phyloP scores from a whole-genome alignment of 2,888 invertebrate genomes.

The Galeruca laticollis region DNA sequence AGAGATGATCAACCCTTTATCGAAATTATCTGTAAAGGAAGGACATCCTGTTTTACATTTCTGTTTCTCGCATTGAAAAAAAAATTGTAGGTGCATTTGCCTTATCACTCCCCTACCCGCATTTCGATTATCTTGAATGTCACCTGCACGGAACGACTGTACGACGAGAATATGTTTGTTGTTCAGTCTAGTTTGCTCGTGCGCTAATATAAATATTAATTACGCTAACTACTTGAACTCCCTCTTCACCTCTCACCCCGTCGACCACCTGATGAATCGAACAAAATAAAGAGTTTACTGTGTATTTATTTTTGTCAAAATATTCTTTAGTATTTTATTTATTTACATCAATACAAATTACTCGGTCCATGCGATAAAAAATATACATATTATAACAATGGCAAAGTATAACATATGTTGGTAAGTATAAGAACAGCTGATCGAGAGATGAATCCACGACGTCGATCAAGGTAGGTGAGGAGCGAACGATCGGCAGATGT shows the following conservation, averaged over 20 bases:
- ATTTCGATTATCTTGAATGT: conserved; percentile 27
- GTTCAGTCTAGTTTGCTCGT: conserved; percentile 16
- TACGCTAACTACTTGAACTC: background rate
- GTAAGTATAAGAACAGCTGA: conserved; percentile 59
- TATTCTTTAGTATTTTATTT: background rate
- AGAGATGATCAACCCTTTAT: conserved; percentile 23
- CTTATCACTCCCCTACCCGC: conserved; percentile 27
- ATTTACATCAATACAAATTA: conserved; percentile 5
- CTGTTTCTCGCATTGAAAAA: conserved; percentile 26
- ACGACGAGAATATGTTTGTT: background rate
- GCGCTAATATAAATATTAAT: conserved; percentile 18
- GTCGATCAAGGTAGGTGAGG: conserved; percentile 52
- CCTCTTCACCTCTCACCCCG: background rate
- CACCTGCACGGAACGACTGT: conserved; percentile 25
- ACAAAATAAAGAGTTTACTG: conserved; percentile 6
- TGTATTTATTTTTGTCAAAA: background rate
- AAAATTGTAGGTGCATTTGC: conserved; percentile 21
- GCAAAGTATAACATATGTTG: conserved; percentile 47
- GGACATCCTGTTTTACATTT: conserved; percentile 35
- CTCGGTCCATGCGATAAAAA: background rate
- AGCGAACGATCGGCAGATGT: conserved; percentile 62
- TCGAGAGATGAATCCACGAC: conserved; percentile 61
- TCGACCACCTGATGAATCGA: conserved; percentile 2
- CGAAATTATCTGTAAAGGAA: conserved; percentile 31
- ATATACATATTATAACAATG: conserved; percentile 28